Base-by-base conservation (phyloP, 2,113 vertebrate species). In the Falco punctatus region DNA sequence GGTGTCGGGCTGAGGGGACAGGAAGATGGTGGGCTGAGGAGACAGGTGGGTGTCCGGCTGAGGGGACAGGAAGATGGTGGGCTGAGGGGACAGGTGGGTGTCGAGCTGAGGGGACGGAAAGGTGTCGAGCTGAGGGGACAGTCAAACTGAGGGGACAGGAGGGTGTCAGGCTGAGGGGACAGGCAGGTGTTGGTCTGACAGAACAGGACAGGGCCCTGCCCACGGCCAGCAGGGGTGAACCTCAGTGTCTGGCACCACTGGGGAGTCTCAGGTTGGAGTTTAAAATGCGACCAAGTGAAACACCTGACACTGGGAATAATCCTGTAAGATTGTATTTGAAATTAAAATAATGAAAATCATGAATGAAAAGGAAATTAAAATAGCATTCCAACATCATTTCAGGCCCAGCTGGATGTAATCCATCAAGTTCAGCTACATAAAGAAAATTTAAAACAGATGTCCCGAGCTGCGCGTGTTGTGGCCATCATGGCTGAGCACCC, bases 221-320 rank as follows among this genome's bases (percentile, higher is more conserved):
- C 1, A 7, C 2, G 4, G 4, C n/a, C 1, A 2, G 23, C 0
- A 0, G 26, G 24, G 1, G 3, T 3, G 1, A 22, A 35, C 0
- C 3, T 1, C 1, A 15, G 23, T 0, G n/a, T 7, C 5, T 1
- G 46, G 61, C 46, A 28, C 26, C 2, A 10, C 35, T 7, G 11
- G 33, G 0, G 10, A 5, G 28, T 35, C 57, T 8, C 51, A 5
- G 16, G 8, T 11, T 0, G 15, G 19, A 2, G 19, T 27, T 66
- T 30, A 27, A 59, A 67, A 55, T 0, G 35, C 15, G 14, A 1
- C 42, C 1, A 3, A 33, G 27, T 4, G 10, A 58, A 70, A 52
- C 19, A 17, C 9, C 9, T 4, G 52, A 10, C 0, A 9, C 13
- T 23, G 44, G 55, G 44, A 52, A 16, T 15, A 19, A 52, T 2